Evolutionary conservation across 2,888 invertebrate species (phyloP).

Genomic region (Phortica okadai): DNA sequence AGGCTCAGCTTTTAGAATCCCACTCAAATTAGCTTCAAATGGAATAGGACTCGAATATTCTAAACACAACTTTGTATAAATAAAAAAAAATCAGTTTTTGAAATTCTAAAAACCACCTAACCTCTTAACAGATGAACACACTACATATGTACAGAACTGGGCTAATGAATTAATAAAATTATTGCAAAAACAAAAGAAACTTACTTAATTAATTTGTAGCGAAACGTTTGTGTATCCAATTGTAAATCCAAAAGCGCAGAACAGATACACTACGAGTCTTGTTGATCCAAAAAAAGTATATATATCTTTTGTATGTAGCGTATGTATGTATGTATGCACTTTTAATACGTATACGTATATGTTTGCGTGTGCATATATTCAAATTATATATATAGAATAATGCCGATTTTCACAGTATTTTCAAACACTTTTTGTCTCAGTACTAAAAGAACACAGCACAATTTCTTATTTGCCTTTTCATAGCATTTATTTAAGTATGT

Average conservation of each 20-base stretch:
- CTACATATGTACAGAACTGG: background rate
- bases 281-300: conserved; percentile 45
- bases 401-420: background rate
- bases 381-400: background rate
- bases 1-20: too few species aligned
- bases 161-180: background rate
- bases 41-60: too few species aligned
- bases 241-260: conserved; percentile 60
- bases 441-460: conserved; percentile 28
- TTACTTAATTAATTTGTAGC: conserved; percentile 63
- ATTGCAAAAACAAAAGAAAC: conserved; percentile 37
- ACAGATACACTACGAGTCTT: conserved; percentile 46
- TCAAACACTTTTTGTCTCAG: conserved; percentile 24
- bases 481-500: background rate
- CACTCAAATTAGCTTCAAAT: too few species aligned
- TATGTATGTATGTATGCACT: conserved; percentile 21
- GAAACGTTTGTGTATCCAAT: conserved; percentile 54
- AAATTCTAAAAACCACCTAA: too few species aligned
- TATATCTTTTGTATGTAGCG: conserved; percentile 27
- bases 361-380: background rate
- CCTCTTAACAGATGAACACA: conserved; percentile 21
- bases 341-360: background rate
- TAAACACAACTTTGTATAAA: too few species aligned
- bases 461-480: conserved; percentile 15
- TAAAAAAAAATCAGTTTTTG: conserved; percentile 12